Conservation (phyloP, 2,113 vertebrate species). For the Neofelis nebulosa region DNA sequence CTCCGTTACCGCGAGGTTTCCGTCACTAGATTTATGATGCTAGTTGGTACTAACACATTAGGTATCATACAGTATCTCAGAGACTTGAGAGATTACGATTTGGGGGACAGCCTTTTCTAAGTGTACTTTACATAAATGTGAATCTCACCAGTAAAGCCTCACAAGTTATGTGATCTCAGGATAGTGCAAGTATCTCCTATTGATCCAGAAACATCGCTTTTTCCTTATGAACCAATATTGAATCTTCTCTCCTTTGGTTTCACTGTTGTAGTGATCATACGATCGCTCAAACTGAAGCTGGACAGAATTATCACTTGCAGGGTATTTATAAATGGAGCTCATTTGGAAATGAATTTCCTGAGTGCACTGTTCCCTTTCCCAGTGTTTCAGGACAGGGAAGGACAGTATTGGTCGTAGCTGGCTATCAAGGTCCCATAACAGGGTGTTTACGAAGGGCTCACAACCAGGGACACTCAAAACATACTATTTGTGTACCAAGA, state of each 20-base stretch:
- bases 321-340: background rate
- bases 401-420: background rate
- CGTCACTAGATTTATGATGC: background rate
- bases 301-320: background rate
- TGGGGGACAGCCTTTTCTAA: background rate
- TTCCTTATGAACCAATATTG: background rate
- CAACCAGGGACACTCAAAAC: background rate
- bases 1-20: background rate
- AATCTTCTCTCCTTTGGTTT: background rate
- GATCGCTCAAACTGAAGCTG: background rate
- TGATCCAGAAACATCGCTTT: background rate
- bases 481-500: background rate
- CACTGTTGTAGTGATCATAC: background rate
- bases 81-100: background rate
- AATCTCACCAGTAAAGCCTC: background rate
- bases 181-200: background rate
- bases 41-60: fast-evolving
- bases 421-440: background rate
- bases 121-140: background rate
- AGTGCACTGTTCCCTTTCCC: background rate
- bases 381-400: background rate
- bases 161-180: background rate
- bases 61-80: background rate
- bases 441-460: background rate
- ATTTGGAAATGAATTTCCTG: background rate